Percentiles rank a stretch among this genome's conserved stretches.
Conservation (phyloP, 2,113 vertebrate genomes). For the Ptychochromis oligacanthus region DNA sequence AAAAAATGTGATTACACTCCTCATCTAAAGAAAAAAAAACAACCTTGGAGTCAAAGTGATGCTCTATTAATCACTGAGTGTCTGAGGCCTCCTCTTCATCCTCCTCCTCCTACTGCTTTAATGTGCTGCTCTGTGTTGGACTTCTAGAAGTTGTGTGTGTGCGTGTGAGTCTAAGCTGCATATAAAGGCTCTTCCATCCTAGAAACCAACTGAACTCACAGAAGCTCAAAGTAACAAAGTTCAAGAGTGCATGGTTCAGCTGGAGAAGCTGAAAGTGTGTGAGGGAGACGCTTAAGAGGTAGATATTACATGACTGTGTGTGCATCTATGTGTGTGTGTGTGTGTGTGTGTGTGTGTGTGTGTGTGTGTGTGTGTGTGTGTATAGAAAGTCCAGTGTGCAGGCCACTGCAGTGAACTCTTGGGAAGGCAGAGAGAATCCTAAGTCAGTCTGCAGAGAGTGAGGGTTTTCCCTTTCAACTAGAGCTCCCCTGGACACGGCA, state of each 20-base stretch:
- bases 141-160: conserved; percentile 36
- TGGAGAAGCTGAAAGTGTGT: conserved; percentile 53
- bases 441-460: conserved; percentile 70
- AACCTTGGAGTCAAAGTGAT: conserved; percentile 16
- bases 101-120: conserved; percentile 15
- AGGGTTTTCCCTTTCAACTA: conserved; percentile 76
- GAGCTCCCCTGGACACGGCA: conserved; percentile 61
- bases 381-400: conserved; percentile 50
- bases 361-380: conserved; percentile 17
- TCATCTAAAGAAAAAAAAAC: not conserved
- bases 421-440: conserved; percentile 70
- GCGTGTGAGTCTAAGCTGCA: conserved; percentile 36
- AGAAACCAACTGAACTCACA: conserved; percentile 55
- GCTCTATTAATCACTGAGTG: conserved; percentile 21
- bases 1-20: not conserved
- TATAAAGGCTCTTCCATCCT: conserved; percentile 57
- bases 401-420: conserved; percentile 64
- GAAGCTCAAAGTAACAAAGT: conserved; percentile 61
- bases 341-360: conserved; percentile 34
- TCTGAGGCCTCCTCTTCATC: conserved; percentile 15
- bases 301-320: conserved; percentile 37
- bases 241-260: conserved; percentile 62
- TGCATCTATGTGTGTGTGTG: conserved; percentile 34
- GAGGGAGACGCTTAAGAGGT: conserved; percentile 51
- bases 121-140: conserved; percentile 31